Base-by-base conservation (phyloP, 2,113 vertebrate genomes). In the Martes martes region DNA sequence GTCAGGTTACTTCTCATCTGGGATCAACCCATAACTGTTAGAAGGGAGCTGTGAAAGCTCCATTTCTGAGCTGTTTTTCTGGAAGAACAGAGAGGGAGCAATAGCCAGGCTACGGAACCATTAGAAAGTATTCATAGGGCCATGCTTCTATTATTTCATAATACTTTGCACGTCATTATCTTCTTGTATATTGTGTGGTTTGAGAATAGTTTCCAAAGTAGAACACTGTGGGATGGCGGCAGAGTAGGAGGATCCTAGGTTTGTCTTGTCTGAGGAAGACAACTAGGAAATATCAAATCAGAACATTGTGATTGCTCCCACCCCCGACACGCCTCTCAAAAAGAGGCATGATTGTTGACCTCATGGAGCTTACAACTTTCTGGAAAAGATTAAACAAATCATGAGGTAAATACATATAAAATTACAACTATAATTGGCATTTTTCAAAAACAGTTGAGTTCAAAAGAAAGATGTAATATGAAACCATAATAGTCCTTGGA, bases 11-110 rank as follows among this genome's bases (percentile, higher is more conserved):
- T 45, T 85, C 63, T 87, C 21, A 15, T 15, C 59, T 74, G 78
- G 33, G n/a, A 39, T 96, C 63, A 82, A 36, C 13, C 52, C 45
- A 71, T 24, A 81, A 36, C 36, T 82, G 11, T 94, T 78, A 69
- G 42, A 39, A 88, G 33, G 14, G 9, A 80, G 7, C 23, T 79
- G 2, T 31, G 42, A 91, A 94, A 89, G 9, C 31, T 69, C 33
- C 50, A 61, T 36, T 96, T 93, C 57, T 57, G n/a, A 79, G 59
- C 36, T 45, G 23, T 57, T 86, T 91, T 95, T 96, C 69, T 73
- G 31, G 80, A 88, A 96, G n/a, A 42, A 18, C 24, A 2, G 33
- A 82, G 42, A 50, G 5, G 11, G 24, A 94, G 33, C 31, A 73
- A 28, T 1, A 23, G 36, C 31, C 23, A 92, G 83, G 33, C 23